These are phyloP conservation scores for Coelogynopora nodosa DNA, from an alignment of 2,888 invertebrate genomes.

Conservation along the genomic window DNA sequence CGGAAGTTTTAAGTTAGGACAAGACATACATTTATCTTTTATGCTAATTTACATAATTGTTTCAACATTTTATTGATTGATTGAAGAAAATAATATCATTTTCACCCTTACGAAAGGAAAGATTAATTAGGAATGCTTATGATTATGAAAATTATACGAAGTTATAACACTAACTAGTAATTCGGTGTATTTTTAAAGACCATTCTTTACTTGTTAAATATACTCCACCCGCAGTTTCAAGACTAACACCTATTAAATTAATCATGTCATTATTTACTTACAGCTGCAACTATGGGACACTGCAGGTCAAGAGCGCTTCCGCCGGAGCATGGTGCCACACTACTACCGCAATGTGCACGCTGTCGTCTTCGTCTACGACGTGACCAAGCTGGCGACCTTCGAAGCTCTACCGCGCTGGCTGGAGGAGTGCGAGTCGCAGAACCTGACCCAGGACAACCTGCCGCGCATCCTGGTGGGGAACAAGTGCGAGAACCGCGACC, in stretches of 20 bases:
- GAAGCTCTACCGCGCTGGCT: conserved; percentile 72
- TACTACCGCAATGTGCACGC: conserved; percentile 79
- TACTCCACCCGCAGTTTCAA: not conserved
- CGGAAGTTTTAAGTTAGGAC: too few relatives aligned
- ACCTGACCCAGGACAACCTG: conserved; percentile 65
- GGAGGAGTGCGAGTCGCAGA: conserved; percentile 71
- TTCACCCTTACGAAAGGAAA: too few relatives aligned
- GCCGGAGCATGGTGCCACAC: conserved; percentile 76
- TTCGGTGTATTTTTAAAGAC: too few relatives aligned
- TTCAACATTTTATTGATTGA: too few relatives aligned
- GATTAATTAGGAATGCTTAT: too few relatives aligned
- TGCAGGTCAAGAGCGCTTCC: conserved; percentile 76
- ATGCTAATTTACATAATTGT: too few relatives aligned
- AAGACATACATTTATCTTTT: too few relatives aligned
- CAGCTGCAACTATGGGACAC: conserved; percentile 75
- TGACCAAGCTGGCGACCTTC: conserved; percentile 69
- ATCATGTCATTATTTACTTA: too few relatives aligned
- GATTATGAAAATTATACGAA: too few relatives aligned
- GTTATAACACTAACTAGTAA: too few relatives aligned
- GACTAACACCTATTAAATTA: too few relatives aligned
- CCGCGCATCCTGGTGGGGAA: conserved; percentile 76
- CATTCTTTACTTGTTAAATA: not conserved
- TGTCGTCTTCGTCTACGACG: conserved; percentile 79
- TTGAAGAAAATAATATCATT: too few relatives aligned
- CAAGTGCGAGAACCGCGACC: conserved; percentile 68